phyloP scores from a whole-genome alignment of 1,140 invertebrate species.

The Achatina immaculata region DNA sequence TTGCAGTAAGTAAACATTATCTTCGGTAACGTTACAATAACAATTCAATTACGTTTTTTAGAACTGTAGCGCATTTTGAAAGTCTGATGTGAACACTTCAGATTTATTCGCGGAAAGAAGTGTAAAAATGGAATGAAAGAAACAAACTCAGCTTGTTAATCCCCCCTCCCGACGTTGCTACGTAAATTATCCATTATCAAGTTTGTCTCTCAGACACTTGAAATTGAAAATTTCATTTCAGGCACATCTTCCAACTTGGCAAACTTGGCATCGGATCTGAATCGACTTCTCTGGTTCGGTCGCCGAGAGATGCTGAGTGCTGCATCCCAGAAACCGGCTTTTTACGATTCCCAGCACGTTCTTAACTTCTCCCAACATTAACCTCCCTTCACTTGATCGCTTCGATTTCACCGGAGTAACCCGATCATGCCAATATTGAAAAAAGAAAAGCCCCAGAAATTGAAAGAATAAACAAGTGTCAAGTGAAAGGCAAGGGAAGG shows the following conservation, averaged over 20 bases:
- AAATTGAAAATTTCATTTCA: conserved; percentile 23
- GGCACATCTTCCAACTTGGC: background rate
- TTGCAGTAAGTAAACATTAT: too few relatives aligned
- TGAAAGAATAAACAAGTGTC: background rate
- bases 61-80: too few relatives aligned
- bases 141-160: background rate
- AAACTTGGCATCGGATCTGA: background rate
- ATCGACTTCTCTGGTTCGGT: background rate
- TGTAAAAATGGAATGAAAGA: background rate
- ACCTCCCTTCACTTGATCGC: background rate
- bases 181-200: conserved; percentile 32
- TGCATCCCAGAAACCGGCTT: background rate
- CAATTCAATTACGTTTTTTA: too few relatives aligned
- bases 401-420: background rate
- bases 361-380: background rate
- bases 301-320: background rate
- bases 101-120: too few relatives aligned
- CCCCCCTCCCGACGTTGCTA: background rate
- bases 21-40: too few relatives aligned
- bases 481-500: background rate
- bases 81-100: too few relatives aligned
- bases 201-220: background rate
- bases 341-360: background rate
- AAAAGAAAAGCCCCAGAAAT: background rate
- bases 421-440: background rate